Evolutionary conservation across 2,797 vertebrate species (phyloP), one percentile per base, ranked within the genome.

Genomic region (Gastrophryne carolinensis): DNA sequence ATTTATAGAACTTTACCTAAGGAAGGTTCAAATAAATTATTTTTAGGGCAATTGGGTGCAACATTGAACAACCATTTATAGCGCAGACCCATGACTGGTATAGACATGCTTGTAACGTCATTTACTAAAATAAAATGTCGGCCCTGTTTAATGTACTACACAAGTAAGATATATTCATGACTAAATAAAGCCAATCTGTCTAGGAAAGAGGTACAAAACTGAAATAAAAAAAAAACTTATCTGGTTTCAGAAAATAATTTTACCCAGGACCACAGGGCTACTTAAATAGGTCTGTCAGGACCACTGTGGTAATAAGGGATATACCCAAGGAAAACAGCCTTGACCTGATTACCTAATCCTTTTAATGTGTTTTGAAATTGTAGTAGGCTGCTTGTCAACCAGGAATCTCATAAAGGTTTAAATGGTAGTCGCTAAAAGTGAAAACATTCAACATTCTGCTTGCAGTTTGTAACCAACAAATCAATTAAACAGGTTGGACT

Each of bases 301-400:
- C 83, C 79, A 72, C 69, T 83, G 81, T 80, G 75, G 72, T 80
- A 85, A 77, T 79, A 39, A 26, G 79, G 80, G 54, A 64, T 79
- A 71, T 73, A 74, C 73, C 54, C 50, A 77, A 79, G 72, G 64
- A 79, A 82, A 30, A 64, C 56, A 77, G 67, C 78, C 80, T 77
- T 86, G 86, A 84, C 83, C 79, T 88, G 76, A 86, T 89, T 89
- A 89, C 87, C 93, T 91, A 91, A 89, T 89, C 82, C 87, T 91
- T 91, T 91, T 91, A 93, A 89, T 49, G 78, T 85, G 87, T 90
- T 92, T 89, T 90, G 92, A 93, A 93, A 94, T 86, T 91, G 90
- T 89, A 92, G 87, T 79, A 90, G 83, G 80, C 89, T 89, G 91
- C 85, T 90, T 91, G 89, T 93, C 91, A 89, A 90, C 86, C 84